A percentile compares a stretch with the other conserved stretches of the same genome.
phyloP scores from a whole-genome alignment of 2,888 invertebrate species.

The Eucera pruinosa region DNA sequence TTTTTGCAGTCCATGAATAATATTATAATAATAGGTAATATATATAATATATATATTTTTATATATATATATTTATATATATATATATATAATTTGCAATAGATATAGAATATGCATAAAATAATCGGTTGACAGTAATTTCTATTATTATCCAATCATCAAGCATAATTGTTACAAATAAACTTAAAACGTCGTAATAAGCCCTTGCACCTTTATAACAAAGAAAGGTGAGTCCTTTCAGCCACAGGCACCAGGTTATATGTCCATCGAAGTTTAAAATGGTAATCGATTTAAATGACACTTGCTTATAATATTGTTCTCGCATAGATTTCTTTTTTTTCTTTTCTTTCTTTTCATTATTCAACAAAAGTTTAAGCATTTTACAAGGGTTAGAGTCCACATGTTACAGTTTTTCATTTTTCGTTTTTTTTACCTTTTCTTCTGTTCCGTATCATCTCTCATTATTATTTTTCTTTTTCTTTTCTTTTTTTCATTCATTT shows the following conservation, averaged over 20 bases:
- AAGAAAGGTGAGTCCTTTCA: constrained; percentile 70
- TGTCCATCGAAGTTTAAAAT: constrained; percentile 79
- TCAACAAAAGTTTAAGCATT: constrained; percentile 83
- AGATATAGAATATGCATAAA: constrained; percentile 74
- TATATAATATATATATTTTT: constrained; percentile 43
- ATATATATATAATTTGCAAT: constrained; percentile 68
- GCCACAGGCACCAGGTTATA: constrained; percentile 80
- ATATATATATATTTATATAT: constrained; percentile 61
- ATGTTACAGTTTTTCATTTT: constrained; percentile 78
- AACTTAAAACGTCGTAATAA: constrained; percentile 74
- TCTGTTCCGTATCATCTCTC: constrained; percentile 64
- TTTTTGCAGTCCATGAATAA: constrained; percentile 71
- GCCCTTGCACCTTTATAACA: constrained; percentile 75
- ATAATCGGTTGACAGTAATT: constrained; percentile 75
- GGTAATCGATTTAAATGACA: constrained; percentile 80
- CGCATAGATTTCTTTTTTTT: constrained; percentile 82
- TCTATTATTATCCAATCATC: constrained; percentile 75
- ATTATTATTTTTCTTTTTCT: too few species aligned
- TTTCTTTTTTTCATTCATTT: constrained; percentile 63
- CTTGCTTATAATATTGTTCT: constrained; percentile 80
- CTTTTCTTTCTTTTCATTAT: constrained; percentile 80
- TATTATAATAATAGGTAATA: constrained; percentile 67
- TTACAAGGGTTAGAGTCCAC: constrained; percentile 81
- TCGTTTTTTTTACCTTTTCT: too few species aligned
- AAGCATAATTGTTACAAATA: constrained; percentile 75